These are phyloP conservation scores for Yoshiicerus persimilis DNA, from an alignment of 1,140 invertebrate species.

Conservation along the genomic window DNA sequence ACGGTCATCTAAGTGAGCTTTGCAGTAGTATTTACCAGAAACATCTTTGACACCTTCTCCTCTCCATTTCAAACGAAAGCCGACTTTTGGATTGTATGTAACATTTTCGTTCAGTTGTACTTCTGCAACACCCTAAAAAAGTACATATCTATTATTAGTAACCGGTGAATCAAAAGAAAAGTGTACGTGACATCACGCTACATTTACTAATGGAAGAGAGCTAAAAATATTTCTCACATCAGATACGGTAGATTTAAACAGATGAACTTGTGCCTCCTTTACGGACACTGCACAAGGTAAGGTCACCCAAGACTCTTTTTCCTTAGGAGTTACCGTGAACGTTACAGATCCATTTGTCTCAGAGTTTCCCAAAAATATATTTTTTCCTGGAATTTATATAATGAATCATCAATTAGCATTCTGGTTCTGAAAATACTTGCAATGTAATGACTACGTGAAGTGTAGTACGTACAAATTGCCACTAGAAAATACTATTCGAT, in stretches of 20 bases:
- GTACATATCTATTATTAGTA: background rate
- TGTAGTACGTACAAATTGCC: too few relatives aligned
- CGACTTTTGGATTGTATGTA: background rate
- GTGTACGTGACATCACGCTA: background rate
- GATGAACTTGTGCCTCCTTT: background rate
- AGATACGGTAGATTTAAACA: constrained; percentile 5
- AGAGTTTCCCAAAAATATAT: constrained; percentile 24
- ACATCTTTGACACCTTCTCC: background rate
- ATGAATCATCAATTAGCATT: background rate
- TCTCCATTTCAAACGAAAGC: constrained; percentile 30
- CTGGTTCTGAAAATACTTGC: background rate
- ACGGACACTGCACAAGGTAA: constrained; percentile 27
- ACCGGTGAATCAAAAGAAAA: background rate
- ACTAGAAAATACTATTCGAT: too few relatives aligned
- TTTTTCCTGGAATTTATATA: background rate
- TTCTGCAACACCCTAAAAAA: background rate
- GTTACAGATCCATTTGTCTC: constrained; percentile 14
- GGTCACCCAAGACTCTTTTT: constrained; percentile 23
- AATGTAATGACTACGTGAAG: background rate
- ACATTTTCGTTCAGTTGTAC: background rate
- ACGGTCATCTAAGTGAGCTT: background rate
- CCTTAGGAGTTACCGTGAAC: background rate
- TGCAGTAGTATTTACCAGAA: constrained; percentile 26
- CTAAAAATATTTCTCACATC: constrained; percentile 5
- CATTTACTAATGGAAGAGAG: background rate